Base-by-base conservation (phyloP, 2,888 invertebrate species). In the Teleogryllus oceanicus region DNA sequence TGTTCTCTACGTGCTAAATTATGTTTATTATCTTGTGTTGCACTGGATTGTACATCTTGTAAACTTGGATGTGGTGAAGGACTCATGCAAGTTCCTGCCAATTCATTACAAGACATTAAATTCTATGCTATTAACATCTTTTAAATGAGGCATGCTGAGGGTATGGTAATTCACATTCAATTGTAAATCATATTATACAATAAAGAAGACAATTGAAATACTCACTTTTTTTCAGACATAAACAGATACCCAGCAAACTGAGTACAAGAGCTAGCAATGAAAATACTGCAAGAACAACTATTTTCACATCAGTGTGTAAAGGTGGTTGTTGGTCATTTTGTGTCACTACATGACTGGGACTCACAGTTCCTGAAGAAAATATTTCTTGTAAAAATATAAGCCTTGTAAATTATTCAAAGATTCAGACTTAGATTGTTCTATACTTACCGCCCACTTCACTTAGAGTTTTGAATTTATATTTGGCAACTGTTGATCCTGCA, bases 401-500 rank as follows among this genome's bases (percentile, higher is more conserved):
- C 11, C 62, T n/a, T 11, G 62, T 62, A 62, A 62, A 13, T 62
- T 62, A 62, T 18, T 62, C 62, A 11, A 13, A 18, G 51, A 62
- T 62, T 11, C 8, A 37, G 8, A 37, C 8, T 37, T 37, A 37
- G 37, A 37, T 8, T 37, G 37, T 37, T 37, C 37, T 37, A 37
- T 37, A 76, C 76, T 77, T 77, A 49, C 77, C 77, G 18, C 77
- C 77, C 24, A 49, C 37, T 37, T 21, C 89, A 82, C 89, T 89
- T 78, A 90, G 85, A 2, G 92, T 92, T 80, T 88, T 89, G 85
- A 92, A 90, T 81, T 88, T 87, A 83, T 90, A 90, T 82, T 90
- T 89, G 77, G 89, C 89, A 78, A 90, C 89, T 3, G 90, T 90
- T 13, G 90, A 89, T 0, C 92, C 92, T 8, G 92, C 92, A 84